Evolutionary conservation across 92 coral and sea anemone species (phyloP).

Genomic region (Porites divaricata): DNA sequence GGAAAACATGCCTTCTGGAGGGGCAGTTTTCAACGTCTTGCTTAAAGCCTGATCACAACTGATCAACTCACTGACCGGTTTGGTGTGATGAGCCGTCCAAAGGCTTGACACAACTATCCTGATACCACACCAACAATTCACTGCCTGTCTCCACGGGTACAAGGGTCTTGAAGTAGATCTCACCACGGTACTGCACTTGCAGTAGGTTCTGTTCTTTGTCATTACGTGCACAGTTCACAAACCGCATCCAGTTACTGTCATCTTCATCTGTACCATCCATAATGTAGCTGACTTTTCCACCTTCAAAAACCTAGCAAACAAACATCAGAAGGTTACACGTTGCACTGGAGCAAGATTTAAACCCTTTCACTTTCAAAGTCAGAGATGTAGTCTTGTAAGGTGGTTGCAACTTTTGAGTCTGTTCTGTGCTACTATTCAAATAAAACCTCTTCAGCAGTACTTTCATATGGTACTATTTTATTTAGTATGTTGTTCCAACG

Average conservation of each 20-base stretch:
- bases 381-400: too few species aligned
- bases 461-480: too few species aligned
- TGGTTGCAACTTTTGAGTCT: too few species aligned
- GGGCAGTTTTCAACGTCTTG: background rate
- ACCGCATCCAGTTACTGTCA: conserved; percentile 49
- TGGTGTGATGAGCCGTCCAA: conserved; percentile 18
- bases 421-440: too few species aligned
- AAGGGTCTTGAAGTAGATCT: conserved; percentile 41
- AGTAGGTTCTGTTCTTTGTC: conserved; percentile 38
- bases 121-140: conserved; percentile 47
- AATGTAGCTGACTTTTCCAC: conserved; percentile 10
- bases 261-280: conserved; percentile 47
- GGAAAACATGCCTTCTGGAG: too few species aligned
- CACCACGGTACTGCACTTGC: conserved; percentile 35
- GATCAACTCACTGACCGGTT: background rate
- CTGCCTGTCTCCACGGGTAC: conserved; percentile 24
- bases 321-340: too few species aligned
- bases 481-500: too few species aligned
- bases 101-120: background rate
- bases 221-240: conserved; percentile 46
- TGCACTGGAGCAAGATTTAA: too few species aligned
- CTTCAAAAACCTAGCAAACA: conserved; percentile 17
- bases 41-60: background rate
- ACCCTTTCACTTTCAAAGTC: too few species aligned
- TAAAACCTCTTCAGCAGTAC: too few species aligned